Evolutionary conservation across 2,888 invertebrate genomes (phyloP).

Genomic region (Eupithecia subumbrata): DNA sequence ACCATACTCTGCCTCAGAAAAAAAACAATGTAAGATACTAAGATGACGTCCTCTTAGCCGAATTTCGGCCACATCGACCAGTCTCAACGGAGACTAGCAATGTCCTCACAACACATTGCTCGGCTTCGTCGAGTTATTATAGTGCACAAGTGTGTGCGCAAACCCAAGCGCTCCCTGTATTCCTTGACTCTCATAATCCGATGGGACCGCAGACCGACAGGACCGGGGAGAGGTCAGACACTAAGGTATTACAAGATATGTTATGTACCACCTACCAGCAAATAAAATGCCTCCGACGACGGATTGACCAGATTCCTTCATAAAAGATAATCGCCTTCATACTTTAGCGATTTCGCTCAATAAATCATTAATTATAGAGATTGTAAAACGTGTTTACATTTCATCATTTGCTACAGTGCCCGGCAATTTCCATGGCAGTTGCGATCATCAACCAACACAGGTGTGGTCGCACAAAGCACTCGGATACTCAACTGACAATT

Average conservation of each 20-base stretch:
- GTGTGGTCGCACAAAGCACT: not conserved
- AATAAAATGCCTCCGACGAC: not conserved
- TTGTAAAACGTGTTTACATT: slow-evolving; percentile 43
- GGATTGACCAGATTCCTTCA: not conserved
- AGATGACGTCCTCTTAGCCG: too few relatives aligned
- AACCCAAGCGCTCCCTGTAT: not conserved
- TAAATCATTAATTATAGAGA: slow-evolving; percentile 42
- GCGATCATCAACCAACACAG: not conserved
- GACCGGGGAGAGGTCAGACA: not conserved
- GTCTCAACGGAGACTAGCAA: not conserved
- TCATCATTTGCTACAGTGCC: slow-evolving; percentile 35
- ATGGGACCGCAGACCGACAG: not conserved
- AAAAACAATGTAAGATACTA: too few relatives aligned
- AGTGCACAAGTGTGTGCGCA: not conserved
- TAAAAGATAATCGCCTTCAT: slow-evolving; percentile 4
- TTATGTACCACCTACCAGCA: not conserved
- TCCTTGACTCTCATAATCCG: not conserved
- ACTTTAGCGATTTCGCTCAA: slow-evolving; percentile 38
- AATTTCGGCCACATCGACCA: not conserved
- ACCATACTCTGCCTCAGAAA: too few relatives aligned
- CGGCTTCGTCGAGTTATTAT: not conserved
- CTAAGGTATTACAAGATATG: not conserved
- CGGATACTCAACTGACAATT: not conserved
- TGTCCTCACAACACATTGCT: too few relatives aligned
- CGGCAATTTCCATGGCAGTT: slow-evolving; percentile 8